These are phyloP conservation scores for Strigamia maritima DNA, from an alignment of 2,888 invertebrate genomes.

Conservation along the genomic window DNA sequence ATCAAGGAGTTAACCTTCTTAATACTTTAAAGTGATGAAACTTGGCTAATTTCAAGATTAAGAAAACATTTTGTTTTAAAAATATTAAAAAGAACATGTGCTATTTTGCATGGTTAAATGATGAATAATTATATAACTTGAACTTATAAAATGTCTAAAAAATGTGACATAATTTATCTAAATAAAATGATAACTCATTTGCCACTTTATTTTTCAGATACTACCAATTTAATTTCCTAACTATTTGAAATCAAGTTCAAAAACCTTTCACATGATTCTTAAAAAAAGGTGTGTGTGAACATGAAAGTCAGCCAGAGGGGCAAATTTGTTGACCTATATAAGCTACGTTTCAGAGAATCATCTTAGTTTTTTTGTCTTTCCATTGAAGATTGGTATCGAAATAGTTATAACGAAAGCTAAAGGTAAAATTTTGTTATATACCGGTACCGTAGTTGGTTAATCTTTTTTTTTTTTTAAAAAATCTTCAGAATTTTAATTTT, in stretches of 20 bases:
- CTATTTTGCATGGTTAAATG: too few species aligned
- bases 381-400: background rate
- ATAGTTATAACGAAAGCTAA: background rate
- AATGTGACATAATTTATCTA: too few species aligned
- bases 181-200: too few species aligned
- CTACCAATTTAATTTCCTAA: background rate
- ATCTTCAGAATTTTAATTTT: background rate
- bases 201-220: too few species aligned
- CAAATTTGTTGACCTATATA: background rate
- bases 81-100: too few species aligned
- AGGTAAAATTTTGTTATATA: background rate
- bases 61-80: too few species aligned
- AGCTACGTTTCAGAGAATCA: background rate
- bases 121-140: too few species aligned
- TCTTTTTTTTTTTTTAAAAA: background rate
- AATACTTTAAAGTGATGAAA: too few species aligned
- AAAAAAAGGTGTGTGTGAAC: background rate
- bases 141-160: too few species aligned
- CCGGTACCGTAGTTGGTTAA: too few species aligned
- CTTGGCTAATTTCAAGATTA: too few species aligned
- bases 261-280: background rate
- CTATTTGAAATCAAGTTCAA: background rate
- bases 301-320: background rate
- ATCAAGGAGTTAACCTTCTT: background rate
- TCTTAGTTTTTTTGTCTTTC: background rate